Evolutionary conservation across 2,113 vertebrate genomes (phyloP).

Genomic region (Sander vitreus): DNA sequence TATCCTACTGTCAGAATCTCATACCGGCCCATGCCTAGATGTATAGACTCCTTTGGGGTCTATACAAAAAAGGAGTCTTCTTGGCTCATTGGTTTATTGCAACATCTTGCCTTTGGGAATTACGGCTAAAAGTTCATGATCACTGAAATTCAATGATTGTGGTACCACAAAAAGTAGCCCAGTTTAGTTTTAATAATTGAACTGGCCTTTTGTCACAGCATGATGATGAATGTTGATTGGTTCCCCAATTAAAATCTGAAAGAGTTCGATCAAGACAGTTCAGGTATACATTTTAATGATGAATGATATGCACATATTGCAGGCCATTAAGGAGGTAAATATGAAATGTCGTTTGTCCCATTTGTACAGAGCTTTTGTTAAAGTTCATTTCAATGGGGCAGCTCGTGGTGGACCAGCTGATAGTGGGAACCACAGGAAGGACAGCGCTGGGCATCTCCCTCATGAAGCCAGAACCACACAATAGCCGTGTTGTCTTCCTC

Average conservation of each 20-base stretch:
- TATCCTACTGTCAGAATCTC: no score
- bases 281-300: conserved; percentile 65
- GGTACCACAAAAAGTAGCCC: background rate
- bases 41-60: conserved; percentile 11
- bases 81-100: background rate
- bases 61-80: background rate
- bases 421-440: conserved; percentile 79
- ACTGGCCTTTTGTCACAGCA: background rate
- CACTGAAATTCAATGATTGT: background rate
- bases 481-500: conserved; percentile 80
- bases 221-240: background rate
- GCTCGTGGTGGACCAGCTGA: conserved; percentile 76
- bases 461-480: conserved; percentile 84
- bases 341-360: background rate
- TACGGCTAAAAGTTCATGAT: background rate
- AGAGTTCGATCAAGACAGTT: background rate
- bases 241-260: background rate
- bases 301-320: conserved; percentile 34
- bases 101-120: background rate
- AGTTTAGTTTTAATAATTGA: background rate
- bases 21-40: no score
- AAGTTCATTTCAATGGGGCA: conserved; percentile 74
- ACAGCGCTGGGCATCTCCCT: conserved; percentile 79
- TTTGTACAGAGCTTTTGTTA: conserved; percentile 4
- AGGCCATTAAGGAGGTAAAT: conserved; percentile 20